These are phyloP conservation scores for Tokudaia tokunoshimensis DNA, from an alignment of 2,797 vertebrate genomes.

Conservation along the genomic window DNA sequence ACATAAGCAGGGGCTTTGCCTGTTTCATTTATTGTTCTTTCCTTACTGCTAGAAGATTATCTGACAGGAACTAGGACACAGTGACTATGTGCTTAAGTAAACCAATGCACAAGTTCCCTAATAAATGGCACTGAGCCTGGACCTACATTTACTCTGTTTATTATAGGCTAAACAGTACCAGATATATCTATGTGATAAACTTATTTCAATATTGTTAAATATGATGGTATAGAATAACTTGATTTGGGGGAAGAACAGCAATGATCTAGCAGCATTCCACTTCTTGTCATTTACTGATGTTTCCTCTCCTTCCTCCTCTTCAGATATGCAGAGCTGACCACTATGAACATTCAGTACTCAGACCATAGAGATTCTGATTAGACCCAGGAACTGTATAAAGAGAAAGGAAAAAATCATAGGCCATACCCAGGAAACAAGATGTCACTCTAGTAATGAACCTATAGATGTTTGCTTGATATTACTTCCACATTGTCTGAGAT, in stretches of 20 bases:
- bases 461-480: neutral
- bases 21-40: slow-evolving; percentile 17
- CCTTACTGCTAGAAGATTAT: neutral
- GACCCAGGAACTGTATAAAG: neutral
- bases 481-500: neutral
- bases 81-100: slow-evolving; percentile 16
- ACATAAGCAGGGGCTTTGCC: neutral
- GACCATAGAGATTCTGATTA: neutral
- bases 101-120: slow-evolving; percentile 4
- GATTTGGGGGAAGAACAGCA: neutral
- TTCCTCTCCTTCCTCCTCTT: neutral
- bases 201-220: slow-evolving; percentile 48
- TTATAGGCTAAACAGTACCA: neutral
- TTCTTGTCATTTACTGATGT: neutral
- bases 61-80: neutral
- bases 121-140: neutral
- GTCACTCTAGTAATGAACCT: neutral
- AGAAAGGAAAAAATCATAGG: slow-evolving; percentile 15
- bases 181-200: neutral
- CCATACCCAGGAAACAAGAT: neutral
- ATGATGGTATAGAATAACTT: slow-evolving; percentile 8
- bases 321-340: neutral
- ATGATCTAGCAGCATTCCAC: neutral
- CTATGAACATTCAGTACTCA: neutral
- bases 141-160: neutral